Conservation (phyloP, 2,888 invertebrate genomes). For the Pasiphila rectangulata region DNA sequence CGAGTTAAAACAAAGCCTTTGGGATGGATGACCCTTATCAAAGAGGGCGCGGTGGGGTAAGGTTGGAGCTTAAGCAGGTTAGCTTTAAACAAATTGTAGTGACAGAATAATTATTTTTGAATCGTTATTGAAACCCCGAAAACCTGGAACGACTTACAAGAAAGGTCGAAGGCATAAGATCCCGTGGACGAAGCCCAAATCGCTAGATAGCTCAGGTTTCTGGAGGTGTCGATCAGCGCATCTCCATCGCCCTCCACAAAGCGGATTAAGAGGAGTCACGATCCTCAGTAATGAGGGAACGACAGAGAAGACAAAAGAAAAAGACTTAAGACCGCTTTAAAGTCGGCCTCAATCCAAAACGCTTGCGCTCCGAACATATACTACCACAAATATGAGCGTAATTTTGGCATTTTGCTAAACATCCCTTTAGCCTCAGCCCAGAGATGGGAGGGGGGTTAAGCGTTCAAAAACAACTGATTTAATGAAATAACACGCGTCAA, state of each 20-base stretch:
- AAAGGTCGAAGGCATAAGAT: too few species aligned
- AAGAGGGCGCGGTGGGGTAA: slow-evolving; percentile 31
- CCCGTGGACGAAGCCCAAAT: too few species aligned
- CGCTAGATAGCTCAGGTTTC: too few species aligned
- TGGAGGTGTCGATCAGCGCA: too few species aligned
- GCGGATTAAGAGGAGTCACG: too few species aligned
- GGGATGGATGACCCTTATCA: slow-evolving; percentile 52
- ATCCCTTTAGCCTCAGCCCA: slow-evolving; percentile 34
- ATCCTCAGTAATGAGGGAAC: too few species aligned
- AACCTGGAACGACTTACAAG: too few species aligned
- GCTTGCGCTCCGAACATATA: slow-evolving; percentile 16
- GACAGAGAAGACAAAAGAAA: too few species aligned
- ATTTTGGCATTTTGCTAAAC: slow-evolving; percentile 49
- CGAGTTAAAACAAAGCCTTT: slow-evolving; percentile 53
- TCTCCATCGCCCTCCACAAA: too few species aligned
- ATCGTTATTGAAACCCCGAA: too few species aligned
- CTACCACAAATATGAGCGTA: slow-evolving; percentile 37
- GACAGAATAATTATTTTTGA: too few species aligned
- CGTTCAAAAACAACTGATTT: slow-evolving; percentile 35
- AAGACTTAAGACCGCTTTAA: neutral
- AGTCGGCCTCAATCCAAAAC: slow-evolving; percentile 3
- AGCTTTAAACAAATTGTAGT: too few species aligned
- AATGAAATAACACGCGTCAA: slow-evolving; percentile 33
- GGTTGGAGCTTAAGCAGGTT: slow-evolving; percentile 10
- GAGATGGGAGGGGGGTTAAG: slow-evolving; percentile 53